phyloP scores from a whole-genome alignment of 1,140 invertebrate genomes.

The Aphaenogaster ashmeadi region DNA sequence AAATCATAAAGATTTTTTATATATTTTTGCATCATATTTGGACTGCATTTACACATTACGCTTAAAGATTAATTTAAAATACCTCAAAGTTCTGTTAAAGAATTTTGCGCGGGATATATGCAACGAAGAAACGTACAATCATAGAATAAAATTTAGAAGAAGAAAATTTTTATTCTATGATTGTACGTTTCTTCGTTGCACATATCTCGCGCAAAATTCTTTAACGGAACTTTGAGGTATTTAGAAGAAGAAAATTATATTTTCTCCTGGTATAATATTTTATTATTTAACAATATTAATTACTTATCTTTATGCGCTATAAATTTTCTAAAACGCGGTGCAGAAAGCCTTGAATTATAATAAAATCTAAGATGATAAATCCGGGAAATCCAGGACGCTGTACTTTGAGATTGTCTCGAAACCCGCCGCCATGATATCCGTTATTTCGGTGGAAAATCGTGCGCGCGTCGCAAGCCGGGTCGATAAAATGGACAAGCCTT shows the following conservation, averaged over 20 bases:
- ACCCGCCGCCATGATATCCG: conserved; percentile 79
- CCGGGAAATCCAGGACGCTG: background rate
- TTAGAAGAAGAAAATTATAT: background rate
- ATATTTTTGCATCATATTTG: background rate
- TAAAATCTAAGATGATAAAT: background rate
- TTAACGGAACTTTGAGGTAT: background rate
- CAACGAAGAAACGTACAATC: background rate
- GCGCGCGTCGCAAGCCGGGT: conserved; percentile 82
- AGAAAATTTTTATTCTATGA: too few relatives aligned
- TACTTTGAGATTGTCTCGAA: conserved; percentile 16
- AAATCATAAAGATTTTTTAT: background rate
- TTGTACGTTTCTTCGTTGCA: background rate
- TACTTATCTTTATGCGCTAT: background rate
- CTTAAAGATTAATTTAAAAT: background rate
- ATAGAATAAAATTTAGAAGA: too few relatives aligned
- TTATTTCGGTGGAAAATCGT: conserved; percentile 67
- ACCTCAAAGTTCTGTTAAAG: background rate
- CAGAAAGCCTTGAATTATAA: background rate
- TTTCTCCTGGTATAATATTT: background rate
- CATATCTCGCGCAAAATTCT: background rate
- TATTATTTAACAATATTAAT: background rate
- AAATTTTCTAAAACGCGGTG: background rate
- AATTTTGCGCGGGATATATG: background rate
- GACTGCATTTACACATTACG: background rate
- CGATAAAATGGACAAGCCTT: conserved; percentile 80